Evolutionary conservation across 2,888 invertebrate species (phyloP), one percentile per base, ranked within the genome.

Genomic region (Falcaria lacertinaria): DNA sequence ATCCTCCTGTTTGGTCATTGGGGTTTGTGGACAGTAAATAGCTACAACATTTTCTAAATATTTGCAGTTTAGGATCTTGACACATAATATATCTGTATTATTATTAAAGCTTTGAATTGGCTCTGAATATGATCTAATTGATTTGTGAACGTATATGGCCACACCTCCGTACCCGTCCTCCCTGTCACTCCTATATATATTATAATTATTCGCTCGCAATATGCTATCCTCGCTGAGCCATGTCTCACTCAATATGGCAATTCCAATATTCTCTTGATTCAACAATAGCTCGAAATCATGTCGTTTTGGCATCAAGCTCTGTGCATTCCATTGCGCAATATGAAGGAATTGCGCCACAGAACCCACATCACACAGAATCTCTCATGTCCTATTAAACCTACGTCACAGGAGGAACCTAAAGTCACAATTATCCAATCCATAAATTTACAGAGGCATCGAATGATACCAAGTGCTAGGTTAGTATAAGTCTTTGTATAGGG

Each of bases 241-340:
- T 2, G 51, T 48, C 34, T 46, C 51, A 35, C 41, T 33, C 14
- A 48, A 13, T n/a, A 44, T 37, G n/a, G 42, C 44, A 14, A 48
- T 16, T 36, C 44, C 43, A 17, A 49, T 43, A 8, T 45, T 45
- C 32, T 47, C 43, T 38, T 35, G 36, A 32, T 25, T 38, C 17
- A 47, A 41, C 17, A 45, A 33, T 22, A 14, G 0, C 16, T 44
- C 45, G 34, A 53, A 47, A 36, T 38, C 34, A 5, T 11, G 0
- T 36, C 41, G 15, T 40, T 53, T 53, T 11, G 48, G 46, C n/a
- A 15, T 41, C 5, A 53, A n/a, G 33, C 50, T 50, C 34, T 47
- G 53, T 22, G 50, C 35, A 33, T 54, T 54, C 51, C 54, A 51
- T 16, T 54, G 54, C 7, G 36, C 28, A 17, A 48, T 45, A 14